A percentile compares a stretch with the other conserved stretches of the same genome.
Evolutionary conservation across 2,113 vertebrate species (phyloP).

Genomic region (Pedetes capensis): DNA sequence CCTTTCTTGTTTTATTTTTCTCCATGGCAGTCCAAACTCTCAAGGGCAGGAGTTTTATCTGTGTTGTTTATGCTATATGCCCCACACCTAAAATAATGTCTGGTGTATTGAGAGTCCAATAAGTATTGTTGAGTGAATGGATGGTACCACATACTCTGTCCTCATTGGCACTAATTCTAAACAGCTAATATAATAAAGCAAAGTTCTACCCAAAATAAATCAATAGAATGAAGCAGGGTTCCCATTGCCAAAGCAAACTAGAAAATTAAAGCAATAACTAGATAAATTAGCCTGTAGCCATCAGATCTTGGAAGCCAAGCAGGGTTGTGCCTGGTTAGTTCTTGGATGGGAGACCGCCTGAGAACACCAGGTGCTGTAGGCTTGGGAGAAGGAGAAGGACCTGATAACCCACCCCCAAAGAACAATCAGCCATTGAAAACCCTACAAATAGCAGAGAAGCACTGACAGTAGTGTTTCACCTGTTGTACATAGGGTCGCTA

Average conservation of each 20-base stretch:
- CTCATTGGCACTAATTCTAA: conserved; percentile 40
- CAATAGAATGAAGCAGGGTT: conserved; percentile 24
- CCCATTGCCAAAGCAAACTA: conserved; percentile 19
- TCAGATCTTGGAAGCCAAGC: no score
- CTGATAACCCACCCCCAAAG: no score
- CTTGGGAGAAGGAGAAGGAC: no score
- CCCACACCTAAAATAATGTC: background rate
- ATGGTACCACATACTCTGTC: background rate
- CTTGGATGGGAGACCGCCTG: no score
- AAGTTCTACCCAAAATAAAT: conserved; percentile 18
- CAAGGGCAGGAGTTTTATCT: background rate
- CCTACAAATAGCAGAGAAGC: no score
- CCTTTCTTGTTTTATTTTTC: background rate
- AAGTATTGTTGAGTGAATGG: background rate
- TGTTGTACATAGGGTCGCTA: no score
- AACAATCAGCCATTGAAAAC: no score
- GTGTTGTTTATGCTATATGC: background rate
- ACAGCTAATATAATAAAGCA: background rate
- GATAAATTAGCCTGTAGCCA: no score
- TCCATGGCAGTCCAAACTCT: background rate
- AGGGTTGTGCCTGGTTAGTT: no score
- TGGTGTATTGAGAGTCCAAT: background rate
- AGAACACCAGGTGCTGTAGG: no score
- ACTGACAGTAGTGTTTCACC: no score
- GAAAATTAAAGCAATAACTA: conserved; percentile 44